Percentiles rank a stretch among this genome's conserved stretches.
Conservation (phyloP, 1,140 invertebrate species). For the Drosophila funebris region DNA sequence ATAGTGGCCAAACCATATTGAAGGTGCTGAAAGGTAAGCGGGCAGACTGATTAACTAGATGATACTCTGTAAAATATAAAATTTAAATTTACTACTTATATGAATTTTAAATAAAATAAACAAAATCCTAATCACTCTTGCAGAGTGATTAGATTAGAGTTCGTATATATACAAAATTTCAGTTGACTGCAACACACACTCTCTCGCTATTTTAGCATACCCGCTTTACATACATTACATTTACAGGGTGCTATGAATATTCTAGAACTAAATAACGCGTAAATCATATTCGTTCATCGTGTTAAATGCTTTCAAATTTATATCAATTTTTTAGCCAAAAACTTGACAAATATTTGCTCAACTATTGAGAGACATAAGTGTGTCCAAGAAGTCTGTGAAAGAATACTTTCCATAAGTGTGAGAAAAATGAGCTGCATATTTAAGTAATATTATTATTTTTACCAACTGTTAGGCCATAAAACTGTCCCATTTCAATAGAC, state of each 20-base stretch:
- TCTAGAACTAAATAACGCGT: background rate
- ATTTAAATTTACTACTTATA: too few relatives aligned
- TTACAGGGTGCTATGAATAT: too few relatives aligned
- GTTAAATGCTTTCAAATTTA: background rate
- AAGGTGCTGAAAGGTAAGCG: background rate
- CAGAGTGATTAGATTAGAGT: too few relatives aligned
- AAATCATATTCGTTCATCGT: background rate
- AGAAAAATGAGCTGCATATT: conserved; percentile 18
- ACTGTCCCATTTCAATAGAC: conserved; percentile 46
- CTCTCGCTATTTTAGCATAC: too few relatives aligned
- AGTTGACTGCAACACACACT: too few relatives aligned
- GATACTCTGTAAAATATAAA: conserved; percentile 2
- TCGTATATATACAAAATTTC: too few relatives aligned
- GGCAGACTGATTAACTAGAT: background rate
- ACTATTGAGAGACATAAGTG: background rate
- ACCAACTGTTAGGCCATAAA: conserved; percentile 27
- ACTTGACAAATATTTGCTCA: background rate
- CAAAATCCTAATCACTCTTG: too few relatives aligned
- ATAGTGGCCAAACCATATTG: background rate
- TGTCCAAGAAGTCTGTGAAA: background rate
- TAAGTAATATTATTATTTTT: conserved; percentile 25
- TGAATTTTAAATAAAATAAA: background rate
- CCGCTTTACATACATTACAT: too few relatives aligned
- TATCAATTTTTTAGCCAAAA: background rate
- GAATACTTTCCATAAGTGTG: conserved; percentile 21